Percentiles rank a stretch among this genome's conserved stretches.
Evolutionary conservation across 2,797 vertebrate species (phyloP).

Genomic region (Pangasius macronema): DNA sequence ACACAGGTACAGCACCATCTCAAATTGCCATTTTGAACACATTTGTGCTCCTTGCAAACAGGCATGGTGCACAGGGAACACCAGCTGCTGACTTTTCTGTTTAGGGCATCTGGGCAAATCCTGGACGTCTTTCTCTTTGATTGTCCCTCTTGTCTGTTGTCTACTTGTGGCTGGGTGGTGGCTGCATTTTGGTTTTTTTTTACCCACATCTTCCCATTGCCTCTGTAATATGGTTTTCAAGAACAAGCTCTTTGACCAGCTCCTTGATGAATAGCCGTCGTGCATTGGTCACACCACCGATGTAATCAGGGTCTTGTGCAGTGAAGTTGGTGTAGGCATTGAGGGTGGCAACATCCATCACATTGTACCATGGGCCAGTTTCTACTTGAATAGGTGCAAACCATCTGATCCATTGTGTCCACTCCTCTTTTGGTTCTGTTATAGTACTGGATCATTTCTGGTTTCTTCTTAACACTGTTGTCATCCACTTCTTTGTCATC

Average conservation of each 20-base stretch:
- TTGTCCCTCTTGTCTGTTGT: not conserved
- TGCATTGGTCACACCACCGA: not conserved
- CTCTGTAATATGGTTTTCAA: no score
- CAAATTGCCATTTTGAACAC: not conserved
- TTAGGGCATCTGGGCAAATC: not conserved
- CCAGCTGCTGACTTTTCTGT: slow-evolving; percentile 18
- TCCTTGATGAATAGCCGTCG: not conserved
- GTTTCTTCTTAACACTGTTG: not conserved
- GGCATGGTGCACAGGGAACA: not conserved
- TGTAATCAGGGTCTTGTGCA: not conserved
- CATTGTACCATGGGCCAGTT: no score
- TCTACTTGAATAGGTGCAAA: no score
- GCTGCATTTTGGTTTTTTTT: not conserved
- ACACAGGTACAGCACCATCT: not conserved
- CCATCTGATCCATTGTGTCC: no score
- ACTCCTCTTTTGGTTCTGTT: no score
- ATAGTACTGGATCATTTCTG: no score
- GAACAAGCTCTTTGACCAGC: not conserved
- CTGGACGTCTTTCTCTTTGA: not conserved
- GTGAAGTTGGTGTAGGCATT: no score
- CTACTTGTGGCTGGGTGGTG: not conserved
- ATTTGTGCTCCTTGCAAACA: not conserved
- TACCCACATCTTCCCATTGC: not conserved
- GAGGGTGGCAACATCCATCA: no score
- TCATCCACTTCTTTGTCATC: not conserved